These are phyloP conservation scores for Rotaria macrura DNA, from an alignment of 2,888 invertebrate species.

Conservation along the genomic window DNA sequence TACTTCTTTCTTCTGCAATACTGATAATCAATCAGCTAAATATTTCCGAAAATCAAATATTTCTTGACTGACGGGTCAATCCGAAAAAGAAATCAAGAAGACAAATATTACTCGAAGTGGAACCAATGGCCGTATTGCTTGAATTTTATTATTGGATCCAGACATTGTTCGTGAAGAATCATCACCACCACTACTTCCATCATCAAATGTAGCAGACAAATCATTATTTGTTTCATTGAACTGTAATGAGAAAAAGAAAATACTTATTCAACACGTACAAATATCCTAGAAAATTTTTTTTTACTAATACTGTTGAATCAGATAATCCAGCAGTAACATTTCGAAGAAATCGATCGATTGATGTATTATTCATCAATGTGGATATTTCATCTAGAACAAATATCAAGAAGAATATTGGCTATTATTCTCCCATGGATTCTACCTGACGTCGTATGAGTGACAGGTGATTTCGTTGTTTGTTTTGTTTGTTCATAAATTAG, in stretches of 20 bases:
- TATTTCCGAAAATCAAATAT: too few relatives aligned
- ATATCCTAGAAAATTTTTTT: background rate
- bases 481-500: slow-evolving; percentile 13
- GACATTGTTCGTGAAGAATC: background rate
- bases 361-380: background rate
- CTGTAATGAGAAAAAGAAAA: background rate
- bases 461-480: background rate
- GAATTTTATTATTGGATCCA: background rate
- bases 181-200: slow-evolving; percentile 3
- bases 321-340: slow-evolving; percentile 13
- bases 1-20: too few relatives aligned
- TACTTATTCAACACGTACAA: background rate
- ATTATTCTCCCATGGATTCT: too few relatives aligned
- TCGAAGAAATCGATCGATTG: slow-evolving; percentile 11
- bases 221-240: background rate
- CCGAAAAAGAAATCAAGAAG: background rate
- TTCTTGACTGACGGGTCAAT: too few relatives aligned
- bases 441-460: background rate
- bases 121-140: background rate
- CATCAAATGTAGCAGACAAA: background rate
- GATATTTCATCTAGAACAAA: background rate
- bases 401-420: too few relatives aligned
- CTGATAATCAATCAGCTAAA: too few relatives aligned
- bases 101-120: background rate
- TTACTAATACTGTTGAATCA: background rate